Conservation (phyloP, 2,113 vertebrate genomes). For the Sus scrofa region T2T-Sscrofa CM000828.6:59083501-59084000, state of each 20-base stretch:
- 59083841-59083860: slow-evolving; percentile 75
- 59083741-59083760: slow-evolving; percentile 84
- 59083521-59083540: not conserved
- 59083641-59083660: slow-evolving; percentile 79
- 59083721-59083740: slow-evolving; percentile 74
- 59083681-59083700: slow-evolving; percentile 83
- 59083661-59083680: slow-evolving; percentile 82
- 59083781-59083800: slow-evolving; percentile 76
- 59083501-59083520: not conserved
- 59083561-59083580: slow-evolving; percentile 29
- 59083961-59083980: not conserved
- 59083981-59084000: not conserved
- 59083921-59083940: not conserved
- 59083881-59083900: not conserved
- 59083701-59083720: slow-evolving; percentile 70
- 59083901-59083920: not conserved
- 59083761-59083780: slow-evolving; percentile 83
- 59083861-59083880: not conserved
- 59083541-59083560: not conserved
- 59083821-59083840: slow-evolving; percentile 70
- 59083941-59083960: not conserved
- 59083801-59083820: slow-evolving; percentile 78
- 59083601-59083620: slow-evolving; percentile 80
- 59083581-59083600: slow-evolving; percentile 57
- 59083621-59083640: slow-evolving; percentile 80